phyloP scores from a whole-genome alignment of 2,797 vertebrate species.

The Vireo griseus region DNA sequence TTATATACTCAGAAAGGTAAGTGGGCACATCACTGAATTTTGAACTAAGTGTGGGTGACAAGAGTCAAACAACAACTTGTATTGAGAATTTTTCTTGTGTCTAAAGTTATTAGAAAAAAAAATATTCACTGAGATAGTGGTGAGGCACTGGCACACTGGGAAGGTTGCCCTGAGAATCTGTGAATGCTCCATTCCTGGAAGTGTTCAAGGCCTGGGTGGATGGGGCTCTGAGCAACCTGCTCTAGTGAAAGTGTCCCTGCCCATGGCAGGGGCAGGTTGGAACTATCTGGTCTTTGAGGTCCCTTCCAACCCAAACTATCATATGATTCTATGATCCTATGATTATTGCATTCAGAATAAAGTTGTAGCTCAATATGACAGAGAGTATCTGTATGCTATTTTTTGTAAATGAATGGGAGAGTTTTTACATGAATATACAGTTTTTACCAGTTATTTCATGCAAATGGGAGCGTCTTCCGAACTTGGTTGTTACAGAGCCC shows the following conservation, averaged over 20 bases:
- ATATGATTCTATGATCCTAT: background rate
- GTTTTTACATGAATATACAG: background rate
- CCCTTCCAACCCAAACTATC: background rate
- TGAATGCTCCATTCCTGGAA: background rate
- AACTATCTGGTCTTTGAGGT: background rate
- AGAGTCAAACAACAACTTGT: background rate
- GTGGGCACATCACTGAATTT: background rate
- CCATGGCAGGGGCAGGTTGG: accelerated
- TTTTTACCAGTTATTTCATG: background rate
- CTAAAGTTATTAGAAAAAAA: background rate
- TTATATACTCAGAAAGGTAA: background rate
- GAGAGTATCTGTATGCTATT: background rate
- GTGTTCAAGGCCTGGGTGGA: background rate
- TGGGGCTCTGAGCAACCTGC: background rate
- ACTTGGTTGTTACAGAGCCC: background rate
- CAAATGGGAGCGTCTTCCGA: background rate
- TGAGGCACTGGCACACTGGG: background rate
- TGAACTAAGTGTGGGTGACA: background rate
- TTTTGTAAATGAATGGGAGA: background rate
- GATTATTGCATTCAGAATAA: background rate
- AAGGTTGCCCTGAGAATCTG: accelerated
- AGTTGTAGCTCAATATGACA: background rate
- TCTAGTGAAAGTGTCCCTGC: background rate
- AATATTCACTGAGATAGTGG: background rate
- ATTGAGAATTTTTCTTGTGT: background rate